Percentiles rank a stretch among this genome's conserved stretches.
These are phyloP conservation scores for Catharus fuscescens DNA, from an alignment of 2,113 vertebrate genomes.

Conservation along the genomic window DNA sequence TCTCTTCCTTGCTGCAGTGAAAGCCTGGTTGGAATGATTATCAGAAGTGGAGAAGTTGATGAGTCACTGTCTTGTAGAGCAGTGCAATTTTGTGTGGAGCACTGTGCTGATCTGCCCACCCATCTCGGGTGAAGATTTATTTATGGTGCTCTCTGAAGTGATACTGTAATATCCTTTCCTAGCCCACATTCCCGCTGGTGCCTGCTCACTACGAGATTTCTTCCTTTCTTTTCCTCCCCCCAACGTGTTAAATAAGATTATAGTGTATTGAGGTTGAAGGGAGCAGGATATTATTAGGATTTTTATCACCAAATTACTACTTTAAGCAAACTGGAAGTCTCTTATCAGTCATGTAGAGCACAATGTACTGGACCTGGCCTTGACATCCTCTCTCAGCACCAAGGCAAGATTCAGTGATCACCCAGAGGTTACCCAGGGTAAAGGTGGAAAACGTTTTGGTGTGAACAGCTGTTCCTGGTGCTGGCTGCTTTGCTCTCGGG, in stretches of 20 bases:
- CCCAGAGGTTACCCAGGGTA: conserved; percentile 40
- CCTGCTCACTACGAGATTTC: conserved; percentile 26
- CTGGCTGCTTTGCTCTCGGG: not conserved
- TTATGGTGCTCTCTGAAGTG: conserved; percentile 21
- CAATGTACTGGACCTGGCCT: conserved; percentile 12
- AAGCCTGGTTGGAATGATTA: conserved; percentile 7
- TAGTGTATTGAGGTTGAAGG: conserved; percentile 26
- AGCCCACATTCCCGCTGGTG: conserved; percentile 33
- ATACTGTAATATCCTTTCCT: conserved; percentile 57
- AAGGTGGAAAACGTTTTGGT: conserved; percentile 16
- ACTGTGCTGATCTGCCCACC: conserved; percentile 34
- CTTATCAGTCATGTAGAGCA: conserved; percentile 52
- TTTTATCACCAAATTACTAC: conserved; percentile 60
- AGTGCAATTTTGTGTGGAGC: conserved; percentile 11
- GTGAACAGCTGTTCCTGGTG: conserved; percentile 20
- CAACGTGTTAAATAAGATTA: conserved; percentile 43
- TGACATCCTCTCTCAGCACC: not conserved
- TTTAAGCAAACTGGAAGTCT: conserved; percentile 46
- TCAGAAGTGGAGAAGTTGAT: conserved; percentile 41
- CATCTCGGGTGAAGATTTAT: conserved; percentile 33
- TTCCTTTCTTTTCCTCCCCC: not conserved
- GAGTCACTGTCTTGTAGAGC: conserved; percentile 41
- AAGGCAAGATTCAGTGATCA: not conserved
- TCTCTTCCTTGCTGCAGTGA: not conserved
- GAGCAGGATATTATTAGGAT: conserved; percentile 55